A percentile compares a stretch with the other conserved stretches of the same genome.
phyloP scores from a whole-genome alignment of 2,797 vertebrate species.

The Danionella dracula region DNA sequence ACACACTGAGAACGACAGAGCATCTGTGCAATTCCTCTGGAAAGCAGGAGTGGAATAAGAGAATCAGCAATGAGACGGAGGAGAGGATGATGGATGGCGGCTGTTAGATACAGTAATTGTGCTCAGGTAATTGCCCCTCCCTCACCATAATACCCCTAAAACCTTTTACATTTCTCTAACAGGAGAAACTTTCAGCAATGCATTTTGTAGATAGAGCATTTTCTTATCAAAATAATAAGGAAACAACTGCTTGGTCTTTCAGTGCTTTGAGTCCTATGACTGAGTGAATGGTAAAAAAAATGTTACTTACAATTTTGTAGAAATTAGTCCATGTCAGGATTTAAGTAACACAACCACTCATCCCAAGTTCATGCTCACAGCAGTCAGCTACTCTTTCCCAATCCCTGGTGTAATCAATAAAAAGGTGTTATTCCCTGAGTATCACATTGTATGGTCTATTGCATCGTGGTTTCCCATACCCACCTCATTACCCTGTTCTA shows the following conservation, averaged over 20 bases:
- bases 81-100: constrained; percentile 71
- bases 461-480: no score
- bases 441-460: no score
- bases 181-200: constrained; percentile 25
- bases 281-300: no score
- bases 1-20: constrained; percentile 58
- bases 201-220: constrained; percentile 15
- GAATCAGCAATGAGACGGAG: constrained; percentile 42
- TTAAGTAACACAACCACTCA: no score
- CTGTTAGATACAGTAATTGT: constrained; percentile 75
- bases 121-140: constrained; percentile 70
- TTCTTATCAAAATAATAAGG: not conserved
- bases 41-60: constrained; percentile 47
- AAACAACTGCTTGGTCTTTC: constrained; percentile 5
- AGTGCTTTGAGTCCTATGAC: no score
- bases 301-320: no score
- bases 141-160: constrained; percentile 23
- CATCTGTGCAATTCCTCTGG: constrained; percentile 63
- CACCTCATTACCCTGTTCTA: no score
- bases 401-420: no score
- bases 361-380: no score
- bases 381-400: no score
- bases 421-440: no score
- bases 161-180: constrained; percentile 18
- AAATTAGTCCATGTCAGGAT: no score